Percentiles rank a stretch among this genome's conserved stretches.
Conservation (phyloP, 2,888 invertebrate genomes). For the Xestia ashworthii region DNA sequence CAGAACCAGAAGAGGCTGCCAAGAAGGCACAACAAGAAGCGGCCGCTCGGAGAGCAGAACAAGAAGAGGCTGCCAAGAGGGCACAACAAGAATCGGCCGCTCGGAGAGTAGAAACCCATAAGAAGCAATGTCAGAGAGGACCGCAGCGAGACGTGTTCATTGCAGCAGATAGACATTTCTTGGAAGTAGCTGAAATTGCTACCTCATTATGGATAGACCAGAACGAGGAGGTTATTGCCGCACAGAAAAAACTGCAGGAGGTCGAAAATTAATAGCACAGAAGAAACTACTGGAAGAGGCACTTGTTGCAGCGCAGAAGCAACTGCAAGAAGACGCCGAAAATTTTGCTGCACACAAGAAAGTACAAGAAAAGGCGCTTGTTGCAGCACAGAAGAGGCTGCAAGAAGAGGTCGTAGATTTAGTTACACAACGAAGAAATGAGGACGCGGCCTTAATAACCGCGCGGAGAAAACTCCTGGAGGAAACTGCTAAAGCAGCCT, state of each 20-base stretch:
- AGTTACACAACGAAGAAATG: background rate
- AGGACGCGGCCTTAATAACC: background rate
- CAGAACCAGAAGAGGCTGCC: background rate
- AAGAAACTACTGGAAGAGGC: too few relatives aligned
- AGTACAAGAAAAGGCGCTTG: background rate
- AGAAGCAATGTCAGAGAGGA: background rate
- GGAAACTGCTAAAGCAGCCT: too few relatives aligned
- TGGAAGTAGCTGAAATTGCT: background rate
- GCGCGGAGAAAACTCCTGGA: background rate
- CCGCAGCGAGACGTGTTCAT: background rate
- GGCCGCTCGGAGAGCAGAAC: background rate
- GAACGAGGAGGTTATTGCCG: background rate
- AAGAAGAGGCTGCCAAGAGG: background rate
- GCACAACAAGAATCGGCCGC: background rate
- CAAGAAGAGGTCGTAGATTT: conserved; percentile 1
- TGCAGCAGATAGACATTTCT: background rate
- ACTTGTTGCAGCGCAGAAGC: too few relatives aligned
- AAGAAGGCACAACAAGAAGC: background rate
- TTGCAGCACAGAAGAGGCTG: background rate
- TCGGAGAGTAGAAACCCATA: background rate
- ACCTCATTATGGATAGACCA: background rate
- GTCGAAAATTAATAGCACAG: background rate
- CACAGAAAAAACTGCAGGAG: background rate
- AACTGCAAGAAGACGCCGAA: background rate
- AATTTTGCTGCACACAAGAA: background rate